A percentile compares a stretch with the other conserved stretches of the same genome.
Evolutionary conservation across 2,797 vertebrate genomes (phyloP).

Genomic region (Arnoldichthys spilopterus): DNA sequence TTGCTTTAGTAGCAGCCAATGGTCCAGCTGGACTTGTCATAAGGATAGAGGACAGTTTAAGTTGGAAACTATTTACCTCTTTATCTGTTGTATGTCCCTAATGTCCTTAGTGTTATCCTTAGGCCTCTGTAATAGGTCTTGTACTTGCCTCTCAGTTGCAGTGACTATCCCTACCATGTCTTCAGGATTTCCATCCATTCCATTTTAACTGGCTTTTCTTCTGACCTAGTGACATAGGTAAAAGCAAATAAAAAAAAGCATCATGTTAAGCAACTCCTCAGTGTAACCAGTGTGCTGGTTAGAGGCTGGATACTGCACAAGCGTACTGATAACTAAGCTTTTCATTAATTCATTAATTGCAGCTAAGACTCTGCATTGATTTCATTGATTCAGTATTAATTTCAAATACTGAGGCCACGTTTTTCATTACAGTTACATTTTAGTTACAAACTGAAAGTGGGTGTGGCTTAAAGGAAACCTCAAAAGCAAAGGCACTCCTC

Average conservation of each 20-base stretch:
- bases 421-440: too few relatives aligned
- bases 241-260: background rate
- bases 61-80: background rate
- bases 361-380: too few relatives aligned
- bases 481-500: too few relatives aligned
- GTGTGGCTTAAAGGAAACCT: too few relatives aligned
- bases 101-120: conserved; percentile 21
- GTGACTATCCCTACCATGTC: background rate
- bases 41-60: conserved; percentile 19
- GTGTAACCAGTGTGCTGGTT: too few relatives aligned
- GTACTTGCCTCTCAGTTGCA: conserved; percentile 20
- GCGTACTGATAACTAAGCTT: background rate
- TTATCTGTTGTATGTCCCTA: conserved; percentile 3
- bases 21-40: conserved; percentile 7
- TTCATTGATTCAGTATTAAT: too few relatives aligned
- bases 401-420: too few relatives aligned
- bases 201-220: conserved; percentile 21
- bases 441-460: too few relatives aligned
- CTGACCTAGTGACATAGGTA: background rate
- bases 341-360: background rate
- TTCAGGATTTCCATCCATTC: conserved; percentile 15
- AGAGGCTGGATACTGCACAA: too few relatives aligned
- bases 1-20: background rate
- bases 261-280: background rate
- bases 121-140: conserved; percentile 19